Percentiles rank a stretch among this genome's conserved stretches.
Conservation (phyloP, 2,888 invertebrate species). For the Amiota minor region DNA sequence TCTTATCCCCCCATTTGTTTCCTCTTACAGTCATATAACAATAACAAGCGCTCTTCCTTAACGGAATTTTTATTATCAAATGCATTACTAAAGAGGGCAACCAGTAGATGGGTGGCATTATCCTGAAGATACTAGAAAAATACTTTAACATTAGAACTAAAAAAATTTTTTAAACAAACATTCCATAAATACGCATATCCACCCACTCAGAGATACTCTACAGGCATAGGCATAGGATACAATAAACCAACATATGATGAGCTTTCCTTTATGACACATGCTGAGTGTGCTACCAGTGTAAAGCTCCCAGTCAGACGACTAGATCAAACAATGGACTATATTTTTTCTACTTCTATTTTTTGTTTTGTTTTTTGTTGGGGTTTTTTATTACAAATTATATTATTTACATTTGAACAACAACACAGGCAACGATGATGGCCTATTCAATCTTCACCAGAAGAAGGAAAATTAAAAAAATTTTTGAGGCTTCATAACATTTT, state of each 20-base stretch:
- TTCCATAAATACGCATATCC: constrained; percentile 11
- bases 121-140: neutral
- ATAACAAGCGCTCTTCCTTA: neutral
- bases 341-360: neutral
- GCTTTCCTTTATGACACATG: neutral
- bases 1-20: neutral
- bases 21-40: neutral
- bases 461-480: constrained; percentile 12
- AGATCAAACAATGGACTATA: constrained; percentile 11
- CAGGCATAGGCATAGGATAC: neutral
- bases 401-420: constrained; percentile 56
- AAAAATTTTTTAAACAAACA: constrained; percentile 4
- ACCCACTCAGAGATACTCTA: neutral
- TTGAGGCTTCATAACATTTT: neutral
- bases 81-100: constrained; percentile 14
- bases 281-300: too few relatives aligned
- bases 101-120: neutral
- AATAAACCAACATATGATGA: neutral
- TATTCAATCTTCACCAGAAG: neutral
- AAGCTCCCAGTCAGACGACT: too few relatives aligned
- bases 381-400: constrained; percentile 62
- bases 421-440: constrained; percentile 29
- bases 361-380: constrained; percentile 28
- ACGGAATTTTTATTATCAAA: constrained; percentile 30
- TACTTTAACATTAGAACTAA: constrained; percentile 8